These are phyloP conservation scores for Priocnemis perturbator DNA, from an alignment of 2,888 invertebrate genomes.

Conservation along the genomic window DNA sequence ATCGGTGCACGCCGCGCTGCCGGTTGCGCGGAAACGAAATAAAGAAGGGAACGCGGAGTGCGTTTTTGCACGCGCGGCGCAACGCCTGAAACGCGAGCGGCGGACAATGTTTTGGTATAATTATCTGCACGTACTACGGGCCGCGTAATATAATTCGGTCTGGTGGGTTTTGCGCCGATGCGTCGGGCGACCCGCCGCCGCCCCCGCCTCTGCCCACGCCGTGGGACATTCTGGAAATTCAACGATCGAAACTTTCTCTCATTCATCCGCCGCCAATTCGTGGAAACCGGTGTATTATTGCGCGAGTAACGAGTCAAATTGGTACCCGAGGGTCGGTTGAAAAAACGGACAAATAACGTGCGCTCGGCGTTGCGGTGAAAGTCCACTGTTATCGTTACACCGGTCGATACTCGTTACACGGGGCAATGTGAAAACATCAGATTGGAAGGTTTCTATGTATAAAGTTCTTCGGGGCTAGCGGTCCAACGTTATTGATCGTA, in stretches of 20 bases:
- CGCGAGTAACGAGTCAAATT: not conserved
- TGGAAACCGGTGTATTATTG: constrained; percentile 2
- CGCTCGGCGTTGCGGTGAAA: not conserved
- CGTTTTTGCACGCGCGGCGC: constrained; percentile 36
- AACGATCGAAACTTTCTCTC: not conserved
- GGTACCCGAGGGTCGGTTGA: constrained; percentile 1
- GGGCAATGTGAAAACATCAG: no score
- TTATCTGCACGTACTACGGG: constrained; percentile 48
- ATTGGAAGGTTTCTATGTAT: no score
- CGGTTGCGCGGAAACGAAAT: constrained; percentile 45
- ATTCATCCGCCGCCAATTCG: not conserved
- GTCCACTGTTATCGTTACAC: no score
- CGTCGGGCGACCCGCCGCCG: not conserved
- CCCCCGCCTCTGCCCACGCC: no score
- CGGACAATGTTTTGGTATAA: constrained; percentile 54
- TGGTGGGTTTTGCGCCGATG: constrained; percentile 31
- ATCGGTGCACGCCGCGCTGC: constrained; percentile 46
- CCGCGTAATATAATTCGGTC: constrained; percentile 42
- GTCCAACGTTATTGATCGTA: no score
- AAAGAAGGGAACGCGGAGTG: constrained; percentile 39
- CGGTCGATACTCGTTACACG: no score
- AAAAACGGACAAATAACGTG: not conserved
- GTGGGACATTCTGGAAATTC: not conserved
- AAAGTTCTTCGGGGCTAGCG: no score
- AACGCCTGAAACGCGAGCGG: constrained; percentile 22